A percentile compares a stretch with the other conserved stretches of the same genome.
Conservation (phyloP, 2,888 invertebrate genomes). For the Herminia tarsipennalis region DNA sequence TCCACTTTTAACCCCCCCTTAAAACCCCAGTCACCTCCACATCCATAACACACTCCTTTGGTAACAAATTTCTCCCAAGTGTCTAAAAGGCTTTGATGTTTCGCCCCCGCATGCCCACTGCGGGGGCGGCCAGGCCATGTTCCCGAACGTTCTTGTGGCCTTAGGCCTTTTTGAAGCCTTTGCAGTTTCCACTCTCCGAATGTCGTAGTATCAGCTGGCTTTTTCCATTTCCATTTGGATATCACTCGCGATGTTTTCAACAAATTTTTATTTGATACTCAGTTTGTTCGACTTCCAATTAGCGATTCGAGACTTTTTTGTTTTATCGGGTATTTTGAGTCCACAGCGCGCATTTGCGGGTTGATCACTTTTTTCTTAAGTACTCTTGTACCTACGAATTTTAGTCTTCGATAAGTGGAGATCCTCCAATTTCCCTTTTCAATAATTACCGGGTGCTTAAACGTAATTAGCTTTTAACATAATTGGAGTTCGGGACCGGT, state of each 20-base stretch:
- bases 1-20: constrained; percentile 76
- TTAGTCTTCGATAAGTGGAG: constrained; percentile 14
- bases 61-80: constrained; percentile 71
- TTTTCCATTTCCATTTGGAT: constrained; percentile 81
- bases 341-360: constrained; percentile 28
- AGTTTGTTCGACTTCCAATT: constrained; percentile 45
- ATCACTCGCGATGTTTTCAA: constrained; percentile 77
- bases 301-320: constrained; percentile 17
- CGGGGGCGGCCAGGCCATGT: constrained; percentile 84
- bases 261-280: constrained; percentile 53
- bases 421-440: constrained; percentile 28
- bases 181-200: constrained; percentile 81
- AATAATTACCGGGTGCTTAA: constrained; percentile 38
- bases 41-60: constrained; percentile 76
- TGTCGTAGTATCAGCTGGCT: constrained; percentile 72
- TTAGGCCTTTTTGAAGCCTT: constrained; percentile 61
- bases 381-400: constrained; percentile 12
- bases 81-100: constrained; percentile 43
- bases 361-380: constrained; percentile 10
- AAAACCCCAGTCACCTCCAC: constrained; percentile 78
- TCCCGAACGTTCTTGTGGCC: constrained; percentile 58
- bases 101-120: constrained; percentile 63
- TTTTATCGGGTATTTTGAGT: constrained; percentile 16
- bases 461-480: constrained; percentile 43
- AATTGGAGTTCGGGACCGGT: constrained; percentile 28